Evolutionary conservation across 23 tunicate genomes (phyloP), one percentile per base, ranked within the genome.

Genomic region (Ascidia mentula): DNA sequence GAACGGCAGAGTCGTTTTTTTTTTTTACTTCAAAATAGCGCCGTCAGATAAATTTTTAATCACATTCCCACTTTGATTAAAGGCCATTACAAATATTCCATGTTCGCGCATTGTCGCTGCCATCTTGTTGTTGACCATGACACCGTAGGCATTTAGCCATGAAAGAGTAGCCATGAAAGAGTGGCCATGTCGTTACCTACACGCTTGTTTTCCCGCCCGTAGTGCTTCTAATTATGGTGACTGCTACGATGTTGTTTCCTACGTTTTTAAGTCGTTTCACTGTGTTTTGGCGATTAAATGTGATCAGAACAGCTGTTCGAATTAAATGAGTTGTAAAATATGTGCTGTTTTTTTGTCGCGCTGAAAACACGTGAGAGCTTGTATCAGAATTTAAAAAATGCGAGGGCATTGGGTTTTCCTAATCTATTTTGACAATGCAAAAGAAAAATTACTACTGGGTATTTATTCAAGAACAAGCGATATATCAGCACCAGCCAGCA

Each of bases 101-200:
- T n/a, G n/a, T n/a, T n/a, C n/a, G n/a, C n/a, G n/a, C n/a, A n/a
- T n/a, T n/a, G n/a, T 42, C 24, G 65, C 65, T 53, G 65, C 65
- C 65, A 53, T 53, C 12, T 5, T 53, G 13, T 53, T 3, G n/a
- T n/a, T 53, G 13, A 53, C 65, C 65, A 53, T 53, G 65, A 53
- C 65, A 53, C 24, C 1, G 65, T 53, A 9, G 13, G 65, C 65
- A 20, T 6, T 20, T 53, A 53, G 65, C 53, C 53, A 15, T 42
- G 53, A 9, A n/a, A n/a, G n/a, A n/a, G n/a, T n/a, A n/a, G n/a
- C n/a, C 15, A 15, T 9, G 28, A 53, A 53, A 6, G 24, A 5
- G 65, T 53, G 65, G 65, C 65, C 65, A 53, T 53, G 22, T 53
- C 24, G 65, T 53, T 53, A 53, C 65, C 65, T 53, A 53, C 24